Conservation (phyloP, 1,140 invertebrate species). For the Adoxophyes honmai region DNA sequence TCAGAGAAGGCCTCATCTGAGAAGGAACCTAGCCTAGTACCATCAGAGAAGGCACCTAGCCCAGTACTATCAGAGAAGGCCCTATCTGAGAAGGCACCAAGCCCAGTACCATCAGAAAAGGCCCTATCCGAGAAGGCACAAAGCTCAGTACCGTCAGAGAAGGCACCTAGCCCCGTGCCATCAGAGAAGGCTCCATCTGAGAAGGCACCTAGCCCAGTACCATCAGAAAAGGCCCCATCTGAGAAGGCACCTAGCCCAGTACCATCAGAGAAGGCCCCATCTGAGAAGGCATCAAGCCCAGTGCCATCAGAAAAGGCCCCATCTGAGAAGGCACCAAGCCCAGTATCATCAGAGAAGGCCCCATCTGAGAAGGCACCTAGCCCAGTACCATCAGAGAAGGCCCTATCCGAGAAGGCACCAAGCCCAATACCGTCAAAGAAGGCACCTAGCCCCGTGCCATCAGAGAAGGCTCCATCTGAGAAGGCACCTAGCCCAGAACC, state of each 20-base stretch:
- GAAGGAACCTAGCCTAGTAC: not conserved
- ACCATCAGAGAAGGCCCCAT: not conserved
- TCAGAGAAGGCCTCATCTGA: not conserved
- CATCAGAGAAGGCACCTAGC: not conserved
- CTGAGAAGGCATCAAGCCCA: not conserved
- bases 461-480: not conserved
- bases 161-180: not conserved
- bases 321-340: not conserved
- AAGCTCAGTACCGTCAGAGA: not conserved
- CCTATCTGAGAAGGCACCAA: not conserved
- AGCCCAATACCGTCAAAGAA: not conserved
- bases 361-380: not conserved
- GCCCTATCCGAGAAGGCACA: not conserved
- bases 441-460: not conserved
- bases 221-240: not conserved
- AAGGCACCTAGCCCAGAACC: not conserved
- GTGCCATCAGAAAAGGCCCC: not conserved
- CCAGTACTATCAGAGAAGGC: not conserved
- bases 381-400: too few relatives aligned
- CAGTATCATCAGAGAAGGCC: not conserved
- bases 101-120: slow-evolving; percentile 11
- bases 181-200: not conserved
- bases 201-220: not conserved
- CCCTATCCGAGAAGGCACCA: too few relatives aligned
- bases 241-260: too few relatives aligned